These are phyloP conservation scores for Lophochroa leadbeateri DNA, from an alignment of 2,113 vertebrate genomes.

Conservation along the genomic window DNA sequence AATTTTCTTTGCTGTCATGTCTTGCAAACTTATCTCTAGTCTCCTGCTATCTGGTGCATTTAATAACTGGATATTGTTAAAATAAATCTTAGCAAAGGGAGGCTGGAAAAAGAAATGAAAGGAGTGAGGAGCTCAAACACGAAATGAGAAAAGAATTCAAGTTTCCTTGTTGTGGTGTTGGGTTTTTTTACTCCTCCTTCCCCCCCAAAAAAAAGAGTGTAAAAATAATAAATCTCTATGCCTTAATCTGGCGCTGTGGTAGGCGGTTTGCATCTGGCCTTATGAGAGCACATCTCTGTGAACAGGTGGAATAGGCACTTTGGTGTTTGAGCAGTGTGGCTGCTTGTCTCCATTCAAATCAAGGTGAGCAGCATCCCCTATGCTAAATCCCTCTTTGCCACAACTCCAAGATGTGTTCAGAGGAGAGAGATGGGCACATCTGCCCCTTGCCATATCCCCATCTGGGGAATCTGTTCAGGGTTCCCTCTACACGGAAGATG, in stretches of 20 bases:
- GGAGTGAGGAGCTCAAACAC: background rate
- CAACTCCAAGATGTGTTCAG: background rate
- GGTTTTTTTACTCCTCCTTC: background rate
- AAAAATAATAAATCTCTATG: background rate
- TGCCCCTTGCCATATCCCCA: background rate
- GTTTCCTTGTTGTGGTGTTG: background rate
- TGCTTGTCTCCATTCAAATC: background rate
- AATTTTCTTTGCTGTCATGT: slow-evolving; percentile 53
- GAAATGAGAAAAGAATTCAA: background rate
- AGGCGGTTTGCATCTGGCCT: background rate
- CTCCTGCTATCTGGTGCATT: slow-evolving; percentile 10
- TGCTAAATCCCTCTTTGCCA: background rate
- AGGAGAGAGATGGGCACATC: background rate
- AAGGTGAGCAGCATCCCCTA: background rate
- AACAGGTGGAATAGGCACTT: background rate
- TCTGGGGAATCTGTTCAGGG: background rate
- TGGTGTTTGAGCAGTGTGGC: background rate
- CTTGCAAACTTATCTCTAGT: slow-evolving; percentile 22
- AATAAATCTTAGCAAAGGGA: slow-evolving; percentile 17
- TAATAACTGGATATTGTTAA: slow-evolving; percentile 53
- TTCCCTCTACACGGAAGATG: background rate
- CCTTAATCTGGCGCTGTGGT: background rate
- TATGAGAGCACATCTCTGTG: background rate
- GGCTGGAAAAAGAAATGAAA: background rate
- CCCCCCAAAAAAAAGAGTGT: background rate